Percentiles rank a stretch among this genome's conserved stretches.
These are phyloP conservation scores for Scaptomyza pallida DNA, from an alignment of 1,140 invertebrate genomes.

Conservation along the genomic window DNA sequence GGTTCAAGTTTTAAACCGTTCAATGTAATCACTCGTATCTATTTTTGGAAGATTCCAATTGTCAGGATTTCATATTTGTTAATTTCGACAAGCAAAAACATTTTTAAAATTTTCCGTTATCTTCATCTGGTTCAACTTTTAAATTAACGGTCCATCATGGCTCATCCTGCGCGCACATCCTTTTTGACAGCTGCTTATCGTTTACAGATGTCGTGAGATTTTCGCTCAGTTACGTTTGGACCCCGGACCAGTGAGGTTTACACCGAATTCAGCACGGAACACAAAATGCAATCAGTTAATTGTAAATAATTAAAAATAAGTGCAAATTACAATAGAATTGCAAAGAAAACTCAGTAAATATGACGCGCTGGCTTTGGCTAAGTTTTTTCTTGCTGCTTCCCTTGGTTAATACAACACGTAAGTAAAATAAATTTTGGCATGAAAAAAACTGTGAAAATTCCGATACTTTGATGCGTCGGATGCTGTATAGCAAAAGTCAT, in stretches of 20 bases:
- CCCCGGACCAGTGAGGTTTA: conserved; percentile 40
- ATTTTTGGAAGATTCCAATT: too few species aligned
- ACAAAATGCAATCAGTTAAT: conserved; percentile 42
- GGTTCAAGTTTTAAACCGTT: too few species aligned
- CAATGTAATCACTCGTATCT: too few species aligned
- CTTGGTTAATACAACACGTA: conserved; percentile 71
- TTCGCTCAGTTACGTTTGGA: conserved; percentile 47
- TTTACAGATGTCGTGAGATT: conserved; percentile 7
- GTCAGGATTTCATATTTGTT: too few species aligned
- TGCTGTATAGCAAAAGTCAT: conserved; percentile 58
- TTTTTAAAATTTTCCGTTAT: too few species aligned
- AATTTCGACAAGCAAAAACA: too few species aligned
- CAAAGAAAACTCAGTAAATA: conserved; percentile 34
- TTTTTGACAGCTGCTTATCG: neutral
- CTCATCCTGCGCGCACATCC: neutral
- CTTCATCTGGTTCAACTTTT: neutral
- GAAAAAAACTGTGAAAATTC: conserved; percentile 64
- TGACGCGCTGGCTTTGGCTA: conserved; percentile 63
- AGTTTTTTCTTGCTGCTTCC: conserved; percentile 59
- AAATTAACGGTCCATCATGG: neutral
- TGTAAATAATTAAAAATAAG: neutral
- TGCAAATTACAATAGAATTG: conserved; percentile 3
- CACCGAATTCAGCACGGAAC: neutral
- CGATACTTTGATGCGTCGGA: conserved; percentile 41
- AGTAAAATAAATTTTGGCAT: conserved; percentile 7